These are phyloP conservation scores for Amiota communis DNA, from an alignment of 2,888 invertebrate genomes.

Conservation along the genomic window DNA sequence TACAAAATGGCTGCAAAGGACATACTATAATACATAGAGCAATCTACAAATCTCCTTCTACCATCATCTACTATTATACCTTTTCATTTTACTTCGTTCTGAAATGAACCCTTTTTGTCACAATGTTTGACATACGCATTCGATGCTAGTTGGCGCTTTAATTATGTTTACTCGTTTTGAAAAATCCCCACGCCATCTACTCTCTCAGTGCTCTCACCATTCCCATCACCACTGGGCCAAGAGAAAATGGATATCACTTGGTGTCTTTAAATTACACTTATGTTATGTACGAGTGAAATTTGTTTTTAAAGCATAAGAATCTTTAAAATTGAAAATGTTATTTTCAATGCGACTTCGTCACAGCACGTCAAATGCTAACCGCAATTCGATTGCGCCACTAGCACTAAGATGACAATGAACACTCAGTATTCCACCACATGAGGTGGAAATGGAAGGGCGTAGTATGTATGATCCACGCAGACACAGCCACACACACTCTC, in stretches of 20 bases:
- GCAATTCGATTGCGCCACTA: slow-evolving; percentile 24
- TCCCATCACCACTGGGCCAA: too few relatives aligned
- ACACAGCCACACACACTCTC: neutral
- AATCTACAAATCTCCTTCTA: slow-evolving; percentile 2
- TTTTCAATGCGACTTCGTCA: neutral
- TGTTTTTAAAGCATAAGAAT: too few relatives aligned
- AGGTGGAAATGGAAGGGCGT: neutral
- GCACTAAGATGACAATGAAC: slow-evolving; percentile 17
- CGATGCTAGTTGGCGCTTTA: slow-evolving; percentile 24
- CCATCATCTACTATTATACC: neutral
- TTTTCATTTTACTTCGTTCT: slow-evolving; percentile 9
- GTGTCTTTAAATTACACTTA: too few relatives aligned
- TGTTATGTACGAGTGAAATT: too few relatives aligned
- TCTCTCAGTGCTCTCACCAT: too few relatives aligned
- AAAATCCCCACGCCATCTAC: too few relatives aligned
- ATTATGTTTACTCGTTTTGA: slow-evolving; percentile 16
- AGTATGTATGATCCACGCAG: neutral
- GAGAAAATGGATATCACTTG: too few relatives aligned
- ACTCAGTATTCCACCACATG: neutral
- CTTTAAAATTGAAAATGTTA: too few relatives aligned
- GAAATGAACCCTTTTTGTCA: slow-evolving; percentile 42
- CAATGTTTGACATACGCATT: slow-evolving; percentile 2
- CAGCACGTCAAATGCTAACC: neutral
- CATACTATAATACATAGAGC: slow-evolving; percentile 45
- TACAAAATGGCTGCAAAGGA: slow-evolving; percentile 65